phyloP scores from a whole-genome alignment of 2,113 vertebrate species.

The Sorex fumeus region DNA sequence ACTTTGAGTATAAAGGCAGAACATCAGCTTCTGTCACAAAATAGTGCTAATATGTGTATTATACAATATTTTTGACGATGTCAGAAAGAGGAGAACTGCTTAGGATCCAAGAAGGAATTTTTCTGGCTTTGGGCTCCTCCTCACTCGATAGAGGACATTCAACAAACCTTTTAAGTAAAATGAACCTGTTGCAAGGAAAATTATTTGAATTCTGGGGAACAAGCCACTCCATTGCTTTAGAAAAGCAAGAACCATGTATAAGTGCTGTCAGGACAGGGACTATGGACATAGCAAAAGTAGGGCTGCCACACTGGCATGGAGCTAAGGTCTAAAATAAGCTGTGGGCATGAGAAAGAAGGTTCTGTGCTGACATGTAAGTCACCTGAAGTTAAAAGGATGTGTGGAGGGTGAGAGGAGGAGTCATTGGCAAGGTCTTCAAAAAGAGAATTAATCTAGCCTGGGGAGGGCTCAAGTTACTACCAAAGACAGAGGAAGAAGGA shows the following conservation, averaged over 20 bases:
- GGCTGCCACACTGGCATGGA: background rate
- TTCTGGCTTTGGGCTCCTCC: background rate
- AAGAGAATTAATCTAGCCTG: background rate
- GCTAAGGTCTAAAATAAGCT: background rate
- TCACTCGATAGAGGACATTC: background rate
- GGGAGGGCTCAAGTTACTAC: background rate
- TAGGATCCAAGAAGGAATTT: background rate
- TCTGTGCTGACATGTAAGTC: background rate
- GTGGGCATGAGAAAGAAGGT: background rate
- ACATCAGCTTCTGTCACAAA: background rate
- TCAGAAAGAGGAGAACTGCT: background rate
- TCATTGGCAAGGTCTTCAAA: background rate
- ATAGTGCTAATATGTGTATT: background rate
- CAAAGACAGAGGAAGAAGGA: background rate
- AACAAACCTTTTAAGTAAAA: background rate
- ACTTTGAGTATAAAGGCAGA: background rate
- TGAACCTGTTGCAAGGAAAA: background rate
- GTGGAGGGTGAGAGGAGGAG: background rate
- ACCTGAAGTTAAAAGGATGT: too few relatives aligned
- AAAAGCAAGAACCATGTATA: background rate
- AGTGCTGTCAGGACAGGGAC: background rate
- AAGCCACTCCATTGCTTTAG: background rate
- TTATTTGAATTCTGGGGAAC: background rate
- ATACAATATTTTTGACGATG: too few relatives aligned
- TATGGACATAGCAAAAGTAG: background rate